Base-by-base conservation (phyloP, 2,888 invertebrate species). In the Diaprepes abbreviatus region DNA sequence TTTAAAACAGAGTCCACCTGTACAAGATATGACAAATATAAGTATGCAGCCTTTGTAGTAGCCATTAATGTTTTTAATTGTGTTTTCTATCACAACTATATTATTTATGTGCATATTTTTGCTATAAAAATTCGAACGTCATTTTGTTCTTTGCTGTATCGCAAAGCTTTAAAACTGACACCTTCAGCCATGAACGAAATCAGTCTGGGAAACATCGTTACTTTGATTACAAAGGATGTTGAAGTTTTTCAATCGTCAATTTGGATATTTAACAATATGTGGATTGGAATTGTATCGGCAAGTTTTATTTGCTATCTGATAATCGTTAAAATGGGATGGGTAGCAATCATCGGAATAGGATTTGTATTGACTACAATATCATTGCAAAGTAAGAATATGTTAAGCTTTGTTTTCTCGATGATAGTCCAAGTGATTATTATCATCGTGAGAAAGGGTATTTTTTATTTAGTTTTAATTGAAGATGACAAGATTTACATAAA, bases 221-320 rank as follows among this genome's bases (percentile, higher is more conserved):
- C 96, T 79, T 88, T 97, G 14, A 86, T 98, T 60, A 95, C 96
- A 1, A 97, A 97, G 81, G 98, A 98, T 83, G 94, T 97, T 72
- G 92, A 92, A 77, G 89, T 95, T 60, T 96, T 97, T 82, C 96
- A 97, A 82, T 88, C 93, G 79, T 93, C 93, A 9, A 88, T 94
- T 45, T 90, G 94, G 77, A 95, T 96, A 81, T 83, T 95, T 3
- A 96, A 97, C 84, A 97, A 95, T 81, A 86, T 96, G 24, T 96
- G 96, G 95, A 91, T 96, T 70, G 96, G 95, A 0, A 95, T 96
- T 0, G 80, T 95, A 14, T 93, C 96, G 76, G 92, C 95, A 0
- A 83, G 92, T 52, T 89, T 94, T 73, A 91, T 95, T 73, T 91
- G 93, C 3, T 91, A 89, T 81, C 89, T 96, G 66, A 90, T 95